Percentiles rank a stretch among this genome's conserved stretches.
Conservation (phyloP, 2,113 vertebrate species). For the Phylloscopus trochilus region DNA sequence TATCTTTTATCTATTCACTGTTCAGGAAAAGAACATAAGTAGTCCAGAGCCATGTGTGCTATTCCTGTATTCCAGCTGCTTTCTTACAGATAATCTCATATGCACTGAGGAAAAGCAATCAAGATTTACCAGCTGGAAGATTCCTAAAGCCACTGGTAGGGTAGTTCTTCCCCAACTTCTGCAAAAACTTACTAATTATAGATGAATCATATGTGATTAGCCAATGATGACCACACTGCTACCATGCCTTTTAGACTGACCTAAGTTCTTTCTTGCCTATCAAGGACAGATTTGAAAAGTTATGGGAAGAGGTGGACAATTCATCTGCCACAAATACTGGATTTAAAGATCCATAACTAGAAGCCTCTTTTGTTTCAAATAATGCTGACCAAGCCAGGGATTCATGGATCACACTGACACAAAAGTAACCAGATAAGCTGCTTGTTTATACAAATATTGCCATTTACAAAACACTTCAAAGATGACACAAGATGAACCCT, state of each 20-base stretch:
- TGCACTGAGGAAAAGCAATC: not conserved
- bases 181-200: not conserved
- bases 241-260: not conserved
- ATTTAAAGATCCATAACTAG: not conserved
- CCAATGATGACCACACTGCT: not conserved
- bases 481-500: not conserved
- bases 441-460: not conserved
- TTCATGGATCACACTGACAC: not conserved
- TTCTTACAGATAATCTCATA: not conserved
- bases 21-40: not conserved
- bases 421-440: not conserved
- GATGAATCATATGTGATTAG: not conserved
- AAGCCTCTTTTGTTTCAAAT: not conserved
- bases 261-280: not conserved
- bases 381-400: not conserved
- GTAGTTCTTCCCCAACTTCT: not conserved
- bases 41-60: accelerated
- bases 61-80: not conserved
- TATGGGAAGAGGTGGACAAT: not conserved
- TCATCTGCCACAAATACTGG: not conserved
- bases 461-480: not conserved
- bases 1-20: not conserved
- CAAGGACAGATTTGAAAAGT: not conserved
- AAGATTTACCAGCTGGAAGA: not conserved
- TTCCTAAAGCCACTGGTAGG: not conserved